Evolutionary conservation across 37 sponge, comb jelly and placozoan genomes (phyloP), one percentile per base, ranked within the genome.

Genomic region (Chondrosia reniformis): DNA sequence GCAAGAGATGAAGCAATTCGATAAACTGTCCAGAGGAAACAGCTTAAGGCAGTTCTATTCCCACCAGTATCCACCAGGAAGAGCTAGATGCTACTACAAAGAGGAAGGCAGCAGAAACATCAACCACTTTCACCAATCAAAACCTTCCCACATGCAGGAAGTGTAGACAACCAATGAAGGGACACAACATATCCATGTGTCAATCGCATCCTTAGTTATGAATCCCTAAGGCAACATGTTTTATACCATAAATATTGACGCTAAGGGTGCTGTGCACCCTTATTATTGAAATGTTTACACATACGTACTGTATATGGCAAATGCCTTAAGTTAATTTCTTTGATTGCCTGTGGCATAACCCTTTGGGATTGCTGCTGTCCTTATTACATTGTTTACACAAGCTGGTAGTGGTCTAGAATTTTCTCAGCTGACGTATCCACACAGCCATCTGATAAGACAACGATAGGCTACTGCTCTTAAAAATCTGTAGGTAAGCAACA

Each of bases 381-480:
- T 62, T 25, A 62, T 62, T 62, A 25, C 63, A 25, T 62, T 22
- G n/a, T 62, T 25, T 8, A 62, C 63, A n/a, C 63, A 62, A 24
- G 63, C 63, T 62, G 63, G 63, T 62, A 62, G n/a, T 62, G 63
- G 63, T 28, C 63, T 62, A 62, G 63, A 62, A 62, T 62, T 62
- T 9, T 28, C 63, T 28, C 63, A 62, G 13, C 63, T 28, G 27
- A 62, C n/a, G 27, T 62, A 28, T 62, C 63, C 63, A 62, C 63
- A 62, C 63, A 62, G n/a, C 63, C 63, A 62, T 62, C 63, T 22
- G 63, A 62, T 62, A 25, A 62, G 13, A 22, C 63, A 62, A 25
- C 63, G 63, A 62, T 62, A 62, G 8, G 63, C 63, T 62, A 62
- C 63, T 49, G 63, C 63, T 62, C 63, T 62, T 22, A 62, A 28